Conservation (phyloP, 2,888 invertebrate genomes). For the Baronia brevicornis region DNA sequence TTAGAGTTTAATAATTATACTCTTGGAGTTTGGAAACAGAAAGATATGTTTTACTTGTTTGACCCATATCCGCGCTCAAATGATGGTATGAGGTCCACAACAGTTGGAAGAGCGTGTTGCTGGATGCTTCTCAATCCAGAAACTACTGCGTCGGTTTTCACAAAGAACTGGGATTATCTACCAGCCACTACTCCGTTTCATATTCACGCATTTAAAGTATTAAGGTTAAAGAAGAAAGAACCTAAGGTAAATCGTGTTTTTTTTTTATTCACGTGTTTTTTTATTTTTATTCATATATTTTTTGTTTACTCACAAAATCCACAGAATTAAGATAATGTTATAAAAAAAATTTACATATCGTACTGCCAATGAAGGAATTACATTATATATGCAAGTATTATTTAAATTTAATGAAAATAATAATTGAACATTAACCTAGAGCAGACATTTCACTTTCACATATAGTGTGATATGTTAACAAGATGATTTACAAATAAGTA, state of each 20-base stretch:
- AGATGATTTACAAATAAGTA: background rate
- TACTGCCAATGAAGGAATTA: no score
- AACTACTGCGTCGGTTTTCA: constrained; percentile 71
- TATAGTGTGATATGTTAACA: no score
- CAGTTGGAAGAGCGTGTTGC: constrained; percentile 77
- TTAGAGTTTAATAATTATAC: constrained; percentile 76
- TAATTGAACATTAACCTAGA: no score
- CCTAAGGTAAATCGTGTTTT: constrained; percentile 46
- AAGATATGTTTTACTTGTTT: constrained; percentile 78
- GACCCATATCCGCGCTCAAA: constrained; percentile 79
- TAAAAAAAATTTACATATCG: no score
- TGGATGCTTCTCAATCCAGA: constrained; percentile 77
- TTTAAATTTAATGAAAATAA: no score
- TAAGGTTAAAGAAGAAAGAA: constrained; percentile 64
- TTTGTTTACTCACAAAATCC: no score
- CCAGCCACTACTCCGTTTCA: constrained; percentile 64
- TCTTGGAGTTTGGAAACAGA: constrained; percentile 78
- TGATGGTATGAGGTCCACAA: constrained; percentile 69
- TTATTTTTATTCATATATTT: background rate
- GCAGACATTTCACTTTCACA: no score
- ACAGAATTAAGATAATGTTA: no score
- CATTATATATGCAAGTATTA: no score
- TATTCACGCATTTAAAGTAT: constrained; percentile 77
- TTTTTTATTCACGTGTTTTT: constrained; percentile 12
- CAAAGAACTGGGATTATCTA: constrained; percentile 69